These are phyloP conservation scores for Tribolium freemani DNA, from an alignment of 2,888 invertebrate genomes.

Conservation along the genomic window DNA sequence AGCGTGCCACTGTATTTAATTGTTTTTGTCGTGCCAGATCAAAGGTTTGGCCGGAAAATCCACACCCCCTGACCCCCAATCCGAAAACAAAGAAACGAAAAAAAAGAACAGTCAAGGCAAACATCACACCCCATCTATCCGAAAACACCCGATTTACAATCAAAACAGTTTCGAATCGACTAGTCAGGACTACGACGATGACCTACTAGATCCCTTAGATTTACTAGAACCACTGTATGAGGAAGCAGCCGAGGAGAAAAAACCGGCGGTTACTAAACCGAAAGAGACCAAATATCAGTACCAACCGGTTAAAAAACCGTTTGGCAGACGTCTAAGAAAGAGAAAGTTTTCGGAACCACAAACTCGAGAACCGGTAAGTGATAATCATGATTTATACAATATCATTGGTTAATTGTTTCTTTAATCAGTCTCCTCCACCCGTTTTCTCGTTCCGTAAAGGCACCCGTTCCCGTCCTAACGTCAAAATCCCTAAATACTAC, in stretches of 20 bases:
- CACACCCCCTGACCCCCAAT: slow-evolving; percentile 29
- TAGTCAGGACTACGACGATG: slow-evolving; percentile 42
- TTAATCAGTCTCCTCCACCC: slow-evolving; percentile 59
- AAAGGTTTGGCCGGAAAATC: slow-evolving; percentile 62
- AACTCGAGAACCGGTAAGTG: slow-evolving; percentile 52
- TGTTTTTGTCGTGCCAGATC: slow-evolving; percentile 52
- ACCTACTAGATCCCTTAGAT: slow-evolving; percentile 59
- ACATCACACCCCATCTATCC: neutral
- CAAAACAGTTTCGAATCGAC: slow-evolving; percentile 15
- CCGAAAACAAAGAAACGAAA: slow-evolving; percentile 19
- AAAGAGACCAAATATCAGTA: slow-evolving; percentile 43
- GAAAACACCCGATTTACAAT: slow-evolving; percentile 5
- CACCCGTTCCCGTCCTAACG: slow-evolving; percentile 65
- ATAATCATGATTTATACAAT: neutral
- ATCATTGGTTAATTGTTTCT: neutral
- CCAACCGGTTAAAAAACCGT: slow-evolving; percentile 42
- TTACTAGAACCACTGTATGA: slow-evolving; percentile 62
- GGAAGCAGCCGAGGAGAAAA: slow-evolving; percentile 55
- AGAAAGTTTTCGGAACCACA: slow-evolving; percentile 49
- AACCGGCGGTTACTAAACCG: slow-evolving; percentile 39
- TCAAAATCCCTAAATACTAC: slow-evolving; percentile 66
- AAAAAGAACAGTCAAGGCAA: slow-evolving; percentile 5
- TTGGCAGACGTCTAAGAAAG: slow-evolving; percentile 44
- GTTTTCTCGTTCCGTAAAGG: slow-evolving; percentile 63
- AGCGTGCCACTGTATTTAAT: neutral